Evolutionary conservation across 1,140 invertebrate species (phyloP).

Genomic region (Charaxes varanes): DNA sequence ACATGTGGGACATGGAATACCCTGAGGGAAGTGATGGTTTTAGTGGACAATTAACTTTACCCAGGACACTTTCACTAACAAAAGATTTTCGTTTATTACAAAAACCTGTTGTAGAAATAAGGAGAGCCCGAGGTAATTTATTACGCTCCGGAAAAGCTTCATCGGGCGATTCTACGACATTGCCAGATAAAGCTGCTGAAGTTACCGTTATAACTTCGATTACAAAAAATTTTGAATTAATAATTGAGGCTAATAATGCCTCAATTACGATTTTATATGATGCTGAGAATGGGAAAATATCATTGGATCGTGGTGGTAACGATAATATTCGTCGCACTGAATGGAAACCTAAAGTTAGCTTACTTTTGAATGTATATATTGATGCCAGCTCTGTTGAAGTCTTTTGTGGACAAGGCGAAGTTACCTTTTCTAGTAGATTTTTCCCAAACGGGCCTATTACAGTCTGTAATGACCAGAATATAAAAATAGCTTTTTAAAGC

Average conservation of each 20-base stretch:
- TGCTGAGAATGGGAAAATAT: conserved; percentile 19
- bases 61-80: conserved; percentile 34
- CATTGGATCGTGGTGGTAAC: conserved; percentile 38
- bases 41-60: conserved; percentile 50
- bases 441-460: conserved; percentile 35
- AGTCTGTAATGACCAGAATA: no score
- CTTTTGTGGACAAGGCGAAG: conserved; percentile 57
- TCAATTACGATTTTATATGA: conserved; percentile 37
- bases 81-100: conserved; percentile 34
- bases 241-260: conserved; percentile 32
- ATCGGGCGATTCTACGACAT: conserved; percentile 17
- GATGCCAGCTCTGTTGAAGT: conserved; percentile 64
- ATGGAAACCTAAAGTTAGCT: conserved; percentile 31
- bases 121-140: conserved; percentile 6
- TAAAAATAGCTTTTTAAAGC: no score
- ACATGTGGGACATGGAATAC: conserved; percentile 59
- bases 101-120: conserved; percentile 37
- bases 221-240: conserved; percentile 23
- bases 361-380: conserved; percentile 39
- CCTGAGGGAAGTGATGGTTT: conserved; percentile 49
- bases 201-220: conserved; percentile 23
- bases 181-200: conserved; percentile 37
- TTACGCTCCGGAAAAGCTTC: conserved; percentile 20
- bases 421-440: conserved; percentile 50
- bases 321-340: conserved; percentile 39